Evolutionary conservation across 1,140 invertebrate species (phyloP), one percentile per base, ranked within the genome.

Genomic region (Zelostemma sp.): DNA sequence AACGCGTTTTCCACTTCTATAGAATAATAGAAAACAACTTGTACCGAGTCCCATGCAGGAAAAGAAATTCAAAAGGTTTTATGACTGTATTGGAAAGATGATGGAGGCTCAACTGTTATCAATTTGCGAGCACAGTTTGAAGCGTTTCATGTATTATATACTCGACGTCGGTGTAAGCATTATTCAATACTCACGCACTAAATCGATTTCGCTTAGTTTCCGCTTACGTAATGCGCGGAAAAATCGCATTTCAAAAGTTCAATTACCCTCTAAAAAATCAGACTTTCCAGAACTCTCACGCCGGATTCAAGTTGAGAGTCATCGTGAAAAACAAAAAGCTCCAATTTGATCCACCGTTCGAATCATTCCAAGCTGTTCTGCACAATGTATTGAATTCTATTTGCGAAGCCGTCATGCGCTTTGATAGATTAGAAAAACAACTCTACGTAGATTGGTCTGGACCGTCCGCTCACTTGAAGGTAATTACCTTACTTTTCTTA

Each of bases 91-190:
- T 0, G 90, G 91, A 6, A 92, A 92, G 25, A 86, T 97, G 53
- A 97, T 97, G 95, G 93, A 94, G 1, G 90, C 90, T 65, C 93
- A 96, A 76, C 85, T 97, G 19, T 91, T 96, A 80, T 89, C 89
- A 8, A 84, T 95, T 38, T 93, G 92, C 66, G 85, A 95, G 38
- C 88, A 90, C 49, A 95, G 92, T 19, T 86, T 96, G 61, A 81
- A 88, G 53, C 93, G 94, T 66, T 96, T 90, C 76, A 90, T 92
- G 11, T 82, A 92, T 62, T 93, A 93, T 61, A 87, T 96, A 38
- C 86, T 91, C 25, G 91, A 93, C 79, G 89, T 91, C 75, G 87
- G 89, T 73, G 93, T 94, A 87, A 84, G 86, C 74, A 48, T 50
- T 28, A 28, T 3, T 28, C 8, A 3, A 3, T 28, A 8, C 25